phyloP scores from a whole-genome alignment of 92 coral and sea anemone genomes.

The Bergia sp. region DNA sequence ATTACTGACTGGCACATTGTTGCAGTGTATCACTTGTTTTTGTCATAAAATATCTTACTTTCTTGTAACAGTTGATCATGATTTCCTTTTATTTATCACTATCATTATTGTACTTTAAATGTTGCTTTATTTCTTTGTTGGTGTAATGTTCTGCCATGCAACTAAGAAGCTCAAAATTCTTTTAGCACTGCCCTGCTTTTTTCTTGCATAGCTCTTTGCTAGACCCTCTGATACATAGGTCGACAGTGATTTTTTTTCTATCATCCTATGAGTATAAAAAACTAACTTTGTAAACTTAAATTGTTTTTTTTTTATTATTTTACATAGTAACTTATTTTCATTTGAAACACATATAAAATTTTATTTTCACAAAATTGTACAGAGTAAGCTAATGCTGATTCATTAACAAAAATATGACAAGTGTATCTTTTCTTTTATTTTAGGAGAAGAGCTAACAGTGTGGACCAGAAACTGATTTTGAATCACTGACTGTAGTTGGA shows the following conservation, averaged over 20 bases:
- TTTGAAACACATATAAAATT: not conserved
- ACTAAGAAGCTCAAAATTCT: not conserved
- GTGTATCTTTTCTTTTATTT: not conserved
- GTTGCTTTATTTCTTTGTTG: not conserved
- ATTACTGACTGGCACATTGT: constrained; percentile 53
- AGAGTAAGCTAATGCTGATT: not conserved
- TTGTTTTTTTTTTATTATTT: not conserved
- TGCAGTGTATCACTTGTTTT: constrained; percentile 44
- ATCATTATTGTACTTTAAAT: not conserved
- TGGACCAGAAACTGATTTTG: not conserved
- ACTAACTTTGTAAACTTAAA: not conserved
- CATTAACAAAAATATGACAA: not conserved
- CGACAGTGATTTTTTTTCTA: not conserved
- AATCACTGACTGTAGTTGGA: not conserved
- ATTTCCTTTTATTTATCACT: too few species aligned
- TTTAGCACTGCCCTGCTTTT: not conserved
- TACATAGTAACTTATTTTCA: not conserved
- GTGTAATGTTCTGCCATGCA: not conserved
- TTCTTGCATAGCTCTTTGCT: too few species aligned
- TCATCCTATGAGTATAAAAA: not conserved
- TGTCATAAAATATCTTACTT: constrained; percentile 19
- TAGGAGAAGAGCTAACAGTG: not conserved
- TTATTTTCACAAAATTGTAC: not conserved
- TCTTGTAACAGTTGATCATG: too few species aligned
- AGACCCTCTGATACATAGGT: not conserved